These are phyloP conservation scores for Aradophagus sp. DNA, from an alignment of 1,140 invertebrate genomes.

Conservation along the genomic window DNA sequence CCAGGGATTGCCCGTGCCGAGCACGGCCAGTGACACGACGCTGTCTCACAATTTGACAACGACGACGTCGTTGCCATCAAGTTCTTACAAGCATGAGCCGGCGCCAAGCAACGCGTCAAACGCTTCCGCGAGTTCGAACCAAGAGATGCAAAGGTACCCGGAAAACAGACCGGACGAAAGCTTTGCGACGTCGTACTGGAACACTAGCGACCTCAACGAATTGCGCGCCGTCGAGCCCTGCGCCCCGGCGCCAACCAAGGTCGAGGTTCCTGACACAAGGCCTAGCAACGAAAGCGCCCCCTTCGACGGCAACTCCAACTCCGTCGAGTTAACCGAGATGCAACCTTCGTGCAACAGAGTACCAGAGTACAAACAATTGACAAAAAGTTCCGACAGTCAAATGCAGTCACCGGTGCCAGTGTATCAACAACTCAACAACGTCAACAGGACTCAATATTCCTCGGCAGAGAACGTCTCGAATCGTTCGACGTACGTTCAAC, in stretches of 20 bases:
- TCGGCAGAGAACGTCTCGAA: constrained; percentile 60
- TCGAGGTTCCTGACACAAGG: constrained; percentile 70
- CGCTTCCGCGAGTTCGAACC: constrained; percentile 25
- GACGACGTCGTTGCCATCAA: constrained; percentile 72
- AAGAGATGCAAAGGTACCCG: constrained; percentile 52
- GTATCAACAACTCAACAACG: constrained; percentile 68
- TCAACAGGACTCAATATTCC: constrained; percentile 60
- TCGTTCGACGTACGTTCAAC: constrained; percentile 60
- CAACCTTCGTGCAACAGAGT: constrained; percentile 67
- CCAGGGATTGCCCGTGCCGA: constrained; percentile 81
- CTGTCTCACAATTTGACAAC: constrained; percentile 71
- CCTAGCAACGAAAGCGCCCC: constrained; percentile 66
- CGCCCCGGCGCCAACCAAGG: constrained; percentile 66
- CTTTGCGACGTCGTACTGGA: constrained; percentile 62
- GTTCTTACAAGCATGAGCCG: constrained; percentile 63
- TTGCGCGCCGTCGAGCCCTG: constrained; percentile 65
- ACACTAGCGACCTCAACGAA: constrained; percentile 54
- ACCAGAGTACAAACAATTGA: constrained; percentile 68
- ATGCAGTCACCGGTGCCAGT: constrained; percentile 68
- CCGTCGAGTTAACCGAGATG: constrained; percentile 69
- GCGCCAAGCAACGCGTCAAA: constrained; percentile 35
- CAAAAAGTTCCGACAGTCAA: constrained; percentile 64
- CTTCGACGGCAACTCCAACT: constrained; percentile 51
- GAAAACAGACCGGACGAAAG: constrained; percentile 48
- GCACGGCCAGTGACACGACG: constrained; percentile 72